These are phyloP conservation scores for Melangyna quadrimaculata DNA, from an alignment of 2,888 invertebrate genomes.

Conservation along the genomic window DNA sequence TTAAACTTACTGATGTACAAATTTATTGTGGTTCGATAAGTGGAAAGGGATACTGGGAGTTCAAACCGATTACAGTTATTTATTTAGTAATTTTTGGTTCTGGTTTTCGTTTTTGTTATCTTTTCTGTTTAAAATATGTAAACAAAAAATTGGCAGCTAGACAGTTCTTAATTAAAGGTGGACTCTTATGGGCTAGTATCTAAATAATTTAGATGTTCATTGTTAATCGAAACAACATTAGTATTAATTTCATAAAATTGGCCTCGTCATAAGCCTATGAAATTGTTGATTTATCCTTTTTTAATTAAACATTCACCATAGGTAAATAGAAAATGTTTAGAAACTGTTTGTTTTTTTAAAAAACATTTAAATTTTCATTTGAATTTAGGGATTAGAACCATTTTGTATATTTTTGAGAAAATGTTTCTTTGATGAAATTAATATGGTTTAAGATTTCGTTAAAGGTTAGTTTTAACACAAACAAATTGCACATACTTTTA, in stretches of 20 bases:
- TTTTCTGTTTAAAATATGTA: not conserved
- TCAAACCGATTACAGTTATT: conserved; percentile 37
- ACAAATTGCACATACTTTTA: too few species aligned
- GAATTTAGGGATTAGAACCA: too few species aligned
- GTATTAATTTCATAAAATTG: not conserved
- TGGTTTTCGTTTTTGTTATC: not conserved
- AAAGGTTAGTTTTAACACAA: too few species aligned
- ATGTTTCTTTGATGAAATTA: too few species aligned
- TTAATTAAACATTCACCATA: too few species aligned
- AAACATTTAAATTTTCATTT: too few species aligned
- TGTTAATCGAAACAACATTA: not conserved
- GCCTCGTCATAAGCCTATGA: too few species aligned
- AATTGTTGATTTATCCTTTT: not conserved
- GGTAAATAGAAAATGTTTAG: too few species aligned
- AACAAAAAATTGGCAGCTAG: not conserved
- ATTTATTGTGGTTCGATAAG: conserved; percentile 54
- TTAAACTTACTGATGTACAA: conserved; percentile 50
- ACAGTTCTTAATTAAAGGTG: not conserved
- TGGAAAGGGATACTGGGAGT: conserved; percentile 32
- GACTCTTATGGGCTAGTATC: not conserved
- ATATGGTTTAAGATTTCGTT: too few species aligned
- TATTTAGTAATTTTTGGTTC: conserved; percentile 24
- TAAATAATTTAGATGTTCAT: not conserved
- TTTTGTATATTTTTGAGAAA: too few species aligned
- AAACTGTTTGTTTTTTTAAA: too few species aligned